Base-by-base conservation (phyloP, 2,888 invertebrate species). In the Calephelis perditalis region DNA sequence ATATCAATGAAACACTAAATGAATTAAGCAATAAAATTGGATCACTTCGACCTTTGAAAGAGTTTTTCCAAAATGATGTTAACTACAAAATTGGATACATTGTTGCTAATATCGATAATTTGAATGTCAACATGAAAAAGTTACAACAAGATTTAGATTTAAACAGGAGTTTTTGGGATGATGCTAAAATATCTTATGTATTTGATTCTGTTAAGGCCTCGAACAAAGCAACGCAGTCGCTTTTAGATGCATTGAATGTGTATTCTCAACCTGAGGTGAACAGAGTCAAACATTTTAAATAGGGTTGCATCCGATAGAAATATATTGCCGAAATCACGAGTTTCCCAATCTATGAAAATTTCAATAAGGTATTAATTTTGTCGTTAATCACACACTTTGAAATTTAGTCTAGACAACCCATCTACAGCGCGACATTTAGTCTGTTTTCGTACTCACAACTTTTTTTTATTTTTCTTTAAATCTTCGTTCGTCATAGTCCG, bases 1-100 rank as follows among this genome's bases (percentile, higher is more conserved):
- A 77, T 43, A 63, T 78, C 5, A 68, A 73, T 5, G 74, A 76
- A 15, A 70, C 69, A 6, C 76, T 77, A 11, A 56, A 62, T 2
- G 75, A 79, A 3, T 70, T 82, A 0, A 65, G 70, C 43, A 64
- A 60, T 0, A 79, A 78, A 64, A 67, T 77, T 0, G 60, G 60
- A 11, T 67, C 75, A 0, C 55, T 80, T 0, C 65, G 65, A 4
- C 58, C 66, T 7, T 56, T 75, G 0, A 79, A 77, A 59, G 60
- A 70, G 0, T 59, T 66, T 0, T 72, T 76, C 7, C 62, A 63
- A 0, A 66, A 72, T 0, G 65, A 73, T 1, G 65, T 72, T 4
- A 64, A 69, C 3, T 81, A 71, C 43, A 74, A 67, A 62, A 72
- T 80, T 0, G 83, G 83, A 0, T 82, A 82, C 36, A 72, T 82